Percentiles rank a stretch among this genome's conserved stretches.
Evolutionary conservation across 2,888 invertebrate genomes (phyloP).

Genomic region (Carabus problematicus): DNA sequence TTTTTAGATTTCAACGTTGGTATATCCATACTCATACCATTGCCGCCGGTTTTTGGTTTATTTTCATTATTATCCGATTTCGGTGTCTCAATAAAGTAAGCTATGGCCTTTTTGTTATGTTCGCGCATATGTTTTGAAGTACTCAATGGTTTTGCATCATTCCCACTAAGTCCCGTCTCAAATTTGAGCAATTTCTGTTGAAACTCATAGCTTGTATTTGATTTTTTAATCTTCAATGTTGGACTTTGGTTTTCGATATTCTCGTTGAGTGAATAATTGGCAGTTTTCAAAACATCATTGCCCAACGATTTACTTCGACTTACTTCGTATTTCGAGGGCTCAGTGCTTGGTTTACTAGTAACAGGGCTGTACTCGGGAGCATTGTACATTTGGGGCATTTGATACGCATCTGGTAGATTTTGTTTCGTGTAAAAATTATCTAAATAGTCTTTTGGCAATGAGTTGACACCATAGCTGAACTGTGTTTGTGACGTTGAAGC

Average conservation of each 20-base stretch:
- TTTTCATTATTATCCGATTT: slow-evolving; percentile 5
- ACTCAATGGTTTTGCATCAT: slow-evolving; percentile 20
- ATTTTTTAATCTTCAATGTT: slow-evolving; percentile 49
- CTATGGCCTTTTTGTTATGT: slow-evolving; percentile 48
- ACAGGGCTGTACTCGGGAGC: background rate
- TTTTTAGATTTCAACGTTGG: slow-evolving; percentile 64
- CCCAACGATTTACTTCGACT: slow-evolving; percentile 26
- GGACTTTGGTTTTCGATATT: slow-evolving; percentile 23
- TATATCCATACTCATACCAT: slow-evolving; percentile 64
- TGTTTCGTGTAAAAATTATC: background rate
- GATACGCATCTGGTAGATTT: background rate
- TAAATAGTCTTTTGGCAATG: slow-evolving; percentile 16
- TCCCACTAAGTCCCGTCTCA: slow-evolving; percentile 52
- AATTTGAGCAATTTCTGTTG: slow-evolving; percentile 57
- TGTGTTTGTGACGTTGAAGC: slow-evolving; percentile 9
- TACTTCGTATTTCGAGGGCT: slow-evolving; percentile 9
- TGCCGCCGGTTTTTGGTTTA: slow-evolving; percentile 42
- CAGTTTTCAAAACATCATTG: slow-evolving; percentile 18
- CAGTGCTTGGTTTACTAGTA: background rate
- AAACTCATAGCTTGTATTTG: slow-evolving; percentile 55
- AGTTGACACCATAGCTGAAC: slow-evolving; percentile 19
- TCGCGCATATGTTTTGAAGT: background rate
- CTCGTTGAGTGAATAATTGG: slow-evolving; percentile 14
- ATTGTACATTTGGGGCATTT: background rate
- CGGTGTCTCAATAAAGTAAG: slow-evolving; percentile 55